phyloP scores from a whole-genome alignment of 2,888 invertebrate species.

The Scaptomyza polygonia region DNA sequence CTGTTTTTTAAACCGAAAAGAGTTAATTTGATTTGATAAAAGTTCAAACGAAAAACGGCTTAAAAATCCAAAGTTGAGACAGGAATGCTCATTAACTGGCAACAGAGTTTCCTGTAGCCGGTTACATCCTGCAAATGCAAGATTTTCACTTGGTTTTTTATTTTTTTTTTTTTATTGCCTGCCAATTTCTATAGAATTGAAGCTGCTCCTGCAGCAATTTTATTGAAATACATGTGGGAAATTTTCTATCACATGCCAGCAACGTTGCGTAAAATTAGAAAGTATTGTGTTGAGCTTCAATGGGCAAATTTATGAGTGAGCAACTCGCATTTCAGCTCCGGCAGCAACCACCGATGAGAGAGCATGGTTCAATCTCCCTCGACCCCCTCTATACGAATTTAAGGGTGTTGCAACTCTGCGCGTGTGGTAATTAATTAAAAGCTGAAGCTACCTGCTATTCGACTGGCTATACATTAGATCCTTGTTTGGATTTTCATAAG shows the following conservation, averaged over 20 bases:
- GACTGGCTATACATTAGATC: background rate
- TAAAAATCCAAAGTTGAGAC: background rate
- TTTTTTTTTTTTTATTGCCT: constrained; percentile 15
- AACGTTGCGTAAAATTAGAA: constrained; percentile 77
- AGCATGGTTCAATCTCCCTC: background rate
- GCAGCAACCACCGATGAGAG: constrained; percentile 13
- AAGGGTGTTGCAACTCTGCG: constrained; percentile 2
- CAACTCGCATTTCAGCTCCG: constrained; percentile 47
- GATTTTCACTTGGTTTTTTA: constrained; percentile 10
- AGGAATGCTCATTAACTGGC: background rate
- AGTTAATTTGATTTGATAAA: background rate
- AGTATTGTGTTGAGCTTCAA: constrained; percentile 68
- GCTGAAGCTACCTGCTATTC: constrained; percentile 11
- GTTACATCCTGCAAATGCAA: background rate
- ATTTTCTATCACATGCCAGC: constrained; percentile 47
- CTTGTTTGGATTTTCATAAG: too few relatives aligned
- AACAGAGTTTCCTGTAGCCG: background rate
- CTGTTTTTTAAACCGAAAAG: background rate
- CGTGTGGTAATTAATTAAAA: constrained; percentile 45
- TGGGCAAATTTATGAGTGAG: constrained; percentile 61
- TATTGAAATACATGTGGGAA: constrained; percentile 56
- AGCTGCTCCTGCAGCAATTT: constrained; percentile 19
- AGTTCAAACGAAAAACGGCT: background rate
- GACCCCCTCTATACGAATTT: background rate
- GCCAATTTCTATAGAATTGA: constrained; percentile 44